A percentile compares a stretch with the other conserved stretches of the same genome.
Evolutionary conservation across 2,797 vertebrate species (phyloP).

Genomic region (Rhynchotus rufescens): DNA sequence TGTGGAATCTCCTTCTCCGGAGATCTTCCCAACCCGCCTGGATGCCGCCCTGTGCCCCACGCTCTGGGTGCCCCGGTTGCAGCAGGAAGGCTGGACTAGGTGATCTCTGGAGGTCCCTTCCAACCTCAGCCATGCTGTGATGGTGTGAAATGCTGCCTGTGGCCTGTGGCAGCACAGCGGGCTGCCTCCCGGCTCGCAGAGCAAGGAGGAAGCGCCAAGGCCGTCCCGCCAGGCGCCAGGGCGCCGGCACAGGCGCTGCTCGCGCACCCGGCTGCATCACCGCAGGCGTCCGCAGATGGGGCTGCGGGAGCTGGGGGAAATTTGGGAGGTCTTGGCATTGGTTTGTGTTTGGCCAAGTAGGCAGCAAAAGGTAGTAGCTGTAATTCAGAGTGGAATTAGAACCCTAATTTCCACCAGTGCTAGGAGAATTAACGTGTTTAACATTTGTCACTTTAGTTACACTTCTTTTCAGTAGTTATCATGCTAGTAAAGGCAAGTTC

Average conservation of each 20-base stretch:
- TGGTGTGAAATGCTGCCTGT: not conserved
- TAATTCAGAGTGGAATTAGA: slow-evolving; percentile 32
- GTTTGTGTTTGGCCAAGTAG: not conserved
- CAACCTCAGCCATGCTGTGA: no score
- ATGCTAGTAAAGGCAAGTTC: slow-evolving; percentile 15
- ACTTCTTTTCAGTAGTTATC: not conserved
- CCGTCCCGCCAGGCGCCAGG: not conserved
- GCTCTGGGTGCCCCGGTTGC: no score
- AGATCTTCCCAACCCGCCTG: no score
- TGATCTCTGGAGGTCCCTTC: no score
- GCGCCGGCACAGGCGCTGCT: no score
- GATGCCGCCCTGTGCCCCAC: no score
- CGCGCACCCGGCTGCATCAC: no score
- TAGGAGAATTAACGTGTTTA: slow-evolving; percentile 11
- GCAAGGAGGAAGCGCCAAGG: not conserved
- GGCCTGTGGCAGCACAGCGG: not conserved
- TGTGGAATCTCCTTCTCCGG: no score
- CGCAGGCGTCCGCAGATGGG: no score
- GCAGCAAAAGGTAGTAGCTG: slow-evolving; percentile 7
- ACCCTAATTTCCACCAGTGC: slow-evolving; percentile 6
- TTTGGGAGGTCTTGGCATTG: not conserved
- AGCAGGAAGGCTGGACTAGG: no score
- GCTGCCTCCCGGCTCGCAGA: not conserved
- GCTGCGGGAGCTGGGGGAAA: not conserved
- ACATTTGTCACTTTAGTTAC: not conserved